These are phyloP conservation scores for Anaspis maculata DNA, from an alignment of 2,888 invertebrate species.

Conservation along the genomic window DNA sequence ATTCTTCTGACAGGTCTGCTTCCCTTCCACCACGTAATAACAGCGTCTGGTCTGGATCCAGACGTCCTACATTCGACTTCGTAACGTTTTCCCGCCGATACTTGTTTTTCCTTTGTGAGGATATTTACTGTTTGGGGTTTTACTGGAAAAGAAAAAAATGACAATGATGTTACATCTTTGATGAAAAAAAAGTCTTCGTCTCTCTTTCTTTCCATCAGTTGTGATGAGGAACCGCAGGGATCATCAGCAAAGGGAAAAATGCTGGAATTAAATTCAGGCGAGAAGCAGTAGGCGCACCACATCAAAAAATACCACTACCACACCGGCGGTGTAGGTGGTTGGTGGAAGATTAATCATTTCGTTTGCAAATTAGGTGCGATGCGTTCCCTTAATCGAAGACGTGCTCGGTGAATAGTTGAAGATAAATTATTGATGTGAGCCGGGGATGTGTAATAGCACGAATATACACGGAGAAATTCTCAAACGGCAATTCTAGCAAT, in stretches of 20 bases:
- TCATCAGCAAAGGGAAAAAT: too few relatives aligned
- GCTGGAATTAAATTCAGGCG: too few relatives aligned
- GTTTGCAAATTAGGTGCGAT: conserved; percentile 9
- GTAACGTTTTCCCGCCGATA: conserved; percentile 78
- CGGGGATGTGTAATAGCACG: conserved; percentile 1
- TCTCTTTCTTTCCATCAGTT: too few relatives aligned
- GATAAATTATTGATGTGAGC: conserved; percentile 11
- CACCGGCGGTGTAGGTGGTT: too few relatives aligned
- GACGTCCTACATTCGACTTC: conserved; percentile 81
- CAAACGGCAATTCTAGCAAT: conserved; percentile 18
- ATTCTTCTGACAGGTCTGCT: conserved; percentile 70
- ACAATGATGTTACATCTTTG: conserved; percentile 6
- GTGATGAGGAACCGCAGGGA: too few relatives aligned
- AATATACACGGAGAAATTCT: conserved; percentile 4
- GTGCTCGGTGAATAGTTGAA: conserved; percentile 5
- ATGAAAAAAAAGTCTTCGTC: too few relatives aligned
- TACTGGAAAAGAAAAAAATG: conserved; percentile 53
- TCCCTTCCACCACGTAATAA: conserved; percentile 86
- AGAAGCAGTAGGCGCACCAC: too few relatives aligned
- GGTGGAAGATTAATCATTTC: conserved; percentile 12
- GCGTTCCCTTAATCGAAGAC: conserved; percentile 5
- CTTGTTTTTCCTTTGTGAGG: conserved; percentile 71
- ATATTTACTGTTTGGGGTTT: conserved; percentile 80
- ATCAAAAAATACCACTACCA: too few relatives aligned
- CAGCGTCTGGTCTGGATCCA: conserved; percentile 78